phyloP scores from a whole-genome alignment of 2,113 vertebrate genomes.

The Takifugu flavidus region DNA sequence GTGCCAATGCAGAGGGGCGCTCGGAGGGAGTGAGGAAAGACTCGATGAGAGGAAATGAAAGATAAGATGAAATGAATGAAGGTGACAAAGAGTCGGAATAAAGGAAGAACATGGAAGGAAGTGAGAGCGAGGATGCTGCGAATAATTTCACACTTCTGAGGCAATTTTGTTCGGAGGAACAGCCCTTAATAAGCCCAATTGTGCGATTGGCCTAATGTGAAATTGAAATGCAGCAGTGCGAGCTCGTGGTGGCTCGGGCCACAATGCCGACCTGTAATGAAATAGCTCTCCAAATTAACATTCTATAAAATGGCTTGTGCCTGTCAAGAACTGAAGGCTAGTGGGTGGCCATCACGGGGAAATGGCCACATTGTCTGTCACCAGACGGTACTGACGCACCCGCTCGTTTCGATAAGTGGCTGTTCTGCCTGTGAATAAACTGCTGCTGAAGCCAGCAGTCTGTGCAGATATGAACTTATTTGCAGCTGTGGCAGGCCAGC shows the following conservation, averaged over 20 bases:
- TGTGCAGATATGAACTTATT: neutral
- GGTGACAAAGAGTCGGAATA: conserved; percentile 15
- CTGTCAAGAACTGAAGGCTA: conserved; percentile 51
- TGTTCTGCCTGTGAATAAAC: conserved; percentile 31
- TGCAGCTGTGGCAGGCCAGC: conserved; percentile 7
- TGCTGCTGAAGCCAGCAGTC: conserved; percentile 14
- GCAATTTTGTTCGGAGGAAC: conserved; percentile 63
- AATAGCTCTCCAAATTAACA: conserved; percentile 61
- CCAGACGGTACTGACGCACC: conserved; percentile 48
- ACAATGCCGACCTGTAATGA: conserved; percentile 64
- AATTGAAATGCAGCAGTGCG: conserved; percentile 72
- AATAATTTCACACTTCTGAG: conserved; percentile 67
- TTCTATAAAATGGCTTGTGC: conserved; percentile 69
- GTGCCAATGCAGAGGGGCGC: conserved; percentile 40
- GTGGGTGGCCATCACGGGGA: conserved; percentile 29
- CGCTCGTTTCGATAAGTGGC: conserved; percentile 14
- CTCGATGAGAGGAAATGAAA: conserved; percentile 61
- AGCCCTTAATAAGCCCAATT: conserved; percentile 69
- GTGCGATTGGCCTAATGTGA: conserved; percentile 73
- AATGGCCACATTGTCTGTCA: conserved; percentile 45
- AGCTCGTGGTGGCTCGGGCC: conserved; percentile 42
- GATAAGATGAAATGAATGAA: conserved; percentile 66
- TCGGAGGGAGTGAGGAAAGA: conserved; percentile 47
- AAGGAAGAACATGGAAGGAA: conserved; percentile 43
- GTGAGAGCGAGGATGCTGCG: conserved; percentile 20